These are phyloP conservation scores for Glaucidium brasilianum DNA, from an alignment of 2,113 vertebrate species.

Conservation along the genomic window DNA sequence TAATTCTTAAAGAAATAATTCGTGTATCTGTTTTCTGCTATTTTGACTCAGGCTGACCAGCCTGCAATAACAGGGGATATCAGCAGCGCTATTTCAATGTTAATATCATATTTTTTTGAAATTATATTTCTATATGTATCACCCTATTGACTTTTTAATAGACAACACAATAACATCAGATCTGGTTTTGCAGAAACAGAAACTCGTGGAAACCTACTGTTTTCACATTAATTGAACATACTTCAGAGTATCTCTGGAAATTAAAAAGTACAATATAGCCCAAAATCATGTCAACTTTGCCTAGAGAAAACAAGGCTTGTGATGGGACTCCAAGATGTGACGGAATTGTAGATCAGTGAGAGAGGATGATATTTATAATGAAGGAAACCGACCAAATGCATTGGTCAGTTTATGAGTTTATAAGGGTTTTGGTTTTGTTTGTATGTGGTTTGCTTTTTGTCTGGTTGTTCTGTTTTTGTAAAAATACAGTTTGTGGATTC, in stretches of 20 bases:
- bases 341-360: background rate
- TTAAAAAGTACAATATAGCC: background rate
- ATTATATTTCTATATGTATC: background rate
- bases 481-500: background rate
- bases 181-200: background rate
- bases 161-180: background rate
- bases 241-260: background rate
- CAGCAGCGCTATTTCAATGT: background rate
- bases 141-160: background rate
- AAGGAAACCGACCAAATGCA: background rate
- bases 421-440: accelerated
- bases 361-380: background rate
- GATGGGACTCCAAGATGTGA: background rate
- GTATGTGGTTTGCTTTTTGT: background rate
- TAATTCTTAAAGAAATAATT: background rate
- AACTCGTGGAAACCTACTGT: background rate
- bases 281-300: background rate
- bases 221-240: background rate
- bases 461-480: background rate
- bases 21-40: background rate
- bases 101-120: background rate
- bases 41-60: background rate
- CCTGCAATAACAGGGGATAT: background rate
- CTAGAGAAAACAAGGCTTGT: background rate
- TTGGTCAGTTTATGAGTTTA: background rate